Base-by-base conservation (phyloP, 2,113 vertebrate genomes). In the Lagopus muta region DNA sequence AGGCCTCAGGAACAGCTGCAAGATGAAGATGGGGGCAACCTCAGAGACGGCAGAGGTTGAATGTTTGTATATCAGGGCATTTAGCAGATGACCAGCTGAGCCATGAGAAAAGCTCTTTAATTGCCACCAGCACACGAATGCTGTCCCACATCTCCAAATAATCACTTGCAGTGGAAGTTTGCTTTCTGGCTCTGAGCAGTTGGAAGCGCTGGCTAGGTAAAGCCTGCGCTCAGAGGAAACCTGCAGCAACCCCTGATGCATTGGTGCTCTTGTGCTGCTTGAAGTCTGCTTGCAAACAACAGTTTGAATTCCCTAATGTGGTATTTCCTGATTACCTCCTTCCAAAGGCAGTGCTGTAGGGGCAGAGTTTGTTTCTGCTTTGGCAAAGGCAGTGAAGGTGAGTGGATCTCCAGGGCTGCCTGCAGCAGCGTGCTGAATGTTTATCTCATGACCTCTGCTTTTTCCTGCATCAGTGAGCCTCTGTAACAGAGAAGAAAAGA, bases 311-410 rank as follows among this genome's bases (percentile, higher is more conserved):
- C 82, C 50, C 82, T 38, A 45, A 30, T 47, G 17, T 61, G 5
- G 2, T 66, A 3, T 11, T 30, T 62, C 17, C 36, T 3, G 6
- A 76, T 15, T 67, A 61, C n/a, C 27, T 48, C 75, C 61, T 82
- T 73, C 28, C 58, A 84, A 50, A 89, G 25, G 11, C 6, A 62
- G 17, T 45, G 22, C 43, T 77, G 5, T 15, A 17, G 77, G 58
- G 48, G 62, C 32, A 50, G 36, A 62, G 81, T 86, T 80, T 69
- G 38, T 70, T 80, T 61, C 57, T 77, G 30, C 25, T 80, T 73
- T 86, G 64, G 43, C 27, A 86, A 88, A 54, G 61, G 18, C 27
- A 82, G 42, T 66, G 62, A 89, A 87, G 22, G 19, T 64, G 45
- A 15, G 27, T 52, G 50, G 50, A 52, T 74, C 36, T 66, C 22